phyloP scores from a whole-genome alignment of 1,140 invertebrate species.

The Drosophila erecta region DNA sequence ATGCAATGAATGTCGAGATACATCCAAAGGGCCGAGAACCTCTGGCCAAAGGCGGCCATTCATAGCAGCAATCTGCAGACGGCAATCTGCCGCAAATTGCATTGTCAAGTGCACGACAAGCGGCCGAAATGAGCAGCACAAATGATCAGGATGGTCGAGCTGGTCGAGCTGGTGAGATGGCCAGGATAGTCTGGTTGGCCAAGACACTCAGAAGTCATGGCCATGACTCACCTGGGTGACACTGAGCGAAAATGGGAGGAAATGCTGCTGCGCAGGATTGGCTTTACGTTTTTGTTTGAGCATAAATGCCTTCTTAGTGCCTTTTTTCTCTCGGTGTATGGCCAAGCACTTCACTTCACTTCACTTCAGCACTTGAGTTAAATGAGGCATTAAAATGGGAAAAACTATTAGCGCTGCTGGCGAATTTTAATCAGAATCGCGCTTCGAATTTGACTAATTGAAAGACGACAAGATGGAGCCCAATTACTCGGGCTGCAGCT shows the following conservation, averaged over 20 bases:
- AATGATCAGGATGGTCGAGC: constrained; percentile 13
- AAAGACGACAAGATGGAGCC: constrained; percentile 29
- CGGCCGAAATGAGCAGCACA: constrained; percentile 32
- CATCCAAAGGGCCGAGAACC: neutral
- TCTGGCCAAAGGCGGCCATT: constrained; percentile 13
- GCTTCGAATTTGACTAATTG: constrained; percentile 59
- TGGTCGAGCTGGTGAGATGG: neutral
- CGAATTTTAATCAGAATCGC: constrained; percentile 46
- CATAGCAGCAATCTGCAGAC: constrained; percentile 9
- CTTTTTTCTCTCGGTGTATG: neutral
- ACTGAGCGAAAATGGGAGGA: neutral
- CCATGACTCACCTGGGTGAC: neutral
- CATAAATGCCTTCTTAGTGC: too few species aligned
- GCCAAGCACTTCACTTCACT: neutral
- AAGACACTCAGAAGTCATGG: too few species aligned
- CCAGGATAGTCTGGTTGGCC: neutral
- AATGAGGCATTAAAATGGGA: constrained; percentile 15
- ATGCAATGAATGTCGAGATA: constrained; percentile 55
- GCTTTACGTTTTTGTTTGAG: too few species aligned
- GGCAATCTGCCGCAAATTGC: constrained; percentile 49
- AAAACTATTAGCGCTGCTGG: constrained; percentile 26
- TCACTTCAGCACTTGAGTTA: neutral
- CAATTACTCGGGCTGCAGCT: constrained; percentile 4
- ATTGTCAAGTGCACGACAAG: constrained; percentile 60
- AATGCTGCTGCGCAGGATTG: too few species aligned